Conservation (phyloP, 2,113 vertebrate genomes). For the Megalops atlanticus region DNA sequence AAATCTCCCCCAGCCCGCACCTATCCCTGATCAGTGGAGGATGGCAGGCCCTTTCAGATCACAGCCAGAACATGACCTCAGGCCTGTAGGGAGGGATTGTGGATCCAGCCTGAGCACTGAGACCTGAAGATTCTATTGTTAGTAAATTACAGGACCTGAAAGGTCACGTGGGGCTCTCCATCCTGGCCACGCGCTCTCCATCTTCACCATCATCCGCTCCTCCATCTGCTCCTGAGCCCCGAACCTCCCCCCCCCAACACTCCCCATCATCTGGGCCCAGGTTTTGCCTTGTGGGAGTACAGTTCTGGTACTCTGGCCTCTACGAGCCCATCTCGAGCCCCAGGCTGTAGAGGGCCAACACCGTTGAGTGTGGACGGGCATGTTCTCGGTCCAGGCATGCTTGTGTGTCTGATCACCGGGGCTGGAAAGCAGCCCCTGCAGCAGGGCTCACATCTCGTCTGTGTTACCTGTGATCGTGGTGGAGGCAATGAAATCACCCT, state of each 20-base stretch:
- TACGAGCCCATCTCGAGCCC: constrained; percentile 43
- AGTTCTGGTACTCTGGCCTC: constrained; percentile 32
- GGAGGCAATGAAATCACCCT: not conserved
- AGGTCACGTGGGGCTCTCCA: constrained; percentile 16
- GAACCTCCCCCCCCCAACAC: not conserved
- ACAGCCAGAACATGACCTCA: not conserved
- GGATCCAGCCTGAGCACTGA: not conserved
- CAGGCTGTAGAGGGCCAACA: constrained; percentile 57
- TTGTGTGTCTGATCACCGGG: not conserved
- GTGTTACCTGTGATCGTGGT: constrained; percentile 8
- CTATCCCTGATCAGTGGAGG: not conserved
- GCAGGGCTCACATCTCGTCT: not conserved
- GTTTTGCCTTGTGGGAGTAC: constrained; percentile 7
- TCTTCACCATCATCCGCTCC: not conserved
- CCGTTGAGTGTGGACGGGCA: constrained; percentile 29
- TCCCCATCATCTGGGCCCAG: constrained; percentile 25
- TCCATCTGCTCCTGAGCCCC: not conserved
- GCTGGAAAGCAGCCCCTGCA: not conserved
- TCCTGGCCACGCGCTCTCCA: constrained; percentile 12
- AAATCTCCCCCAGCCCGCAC: not conserved
- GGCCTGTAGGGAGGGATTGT: not conserved
- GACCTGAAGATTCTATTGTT: constrained; percentile 55
- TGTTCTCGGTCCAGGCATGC: constrained; percentile 51
- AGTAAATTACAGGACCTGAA: constrained; percentile 59
- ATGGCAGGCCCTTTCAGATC: not conserved